A percentile compares a stretch with the other conserved stretches of the same genome.
phyloP scores from a whole-genome alignment of 1,140 invertebrate species.

The Drosophila tristis region DNA sequence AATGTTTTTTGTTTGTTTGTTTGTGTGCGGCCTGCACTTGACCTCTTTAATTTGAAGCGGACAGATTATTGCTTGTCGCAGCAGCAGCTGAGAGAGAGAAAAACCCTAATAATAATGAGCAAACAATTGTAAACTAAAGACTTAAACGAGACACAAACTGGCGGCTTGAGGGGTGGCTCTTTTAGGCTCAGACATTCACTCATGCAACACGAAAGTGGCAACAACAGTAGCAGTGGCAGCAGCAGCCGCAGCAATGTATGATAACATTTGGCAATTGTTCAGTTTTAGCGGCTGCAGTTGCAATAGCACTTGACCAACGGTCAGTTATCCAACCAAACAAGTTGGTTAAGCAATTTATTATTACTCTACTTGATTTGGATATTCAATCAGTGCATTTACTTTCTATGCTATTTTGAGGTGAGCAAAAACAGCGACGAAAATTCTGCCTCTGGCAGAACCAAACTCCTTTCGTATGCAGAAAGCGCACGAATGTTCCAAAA shows the following conservation, averaged over 20 bases:
- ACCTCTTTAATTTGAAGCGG: slow-evolving; percentile 52
- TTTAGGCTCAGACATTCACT: slow-evolving; percentile 6
- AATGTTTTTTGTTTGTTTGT: slow-evolving; percentile 38
- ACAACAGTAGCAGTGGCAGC: slow-evolving; percentile 1
- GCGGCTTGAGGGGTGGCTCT: slow-evolving; percentile 28
- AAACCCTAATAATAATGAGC: background rate
- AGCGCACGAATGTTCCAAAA: slow-evolving; percentile 18
- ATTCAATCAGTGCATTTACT: slow-evolving; percentile 14
- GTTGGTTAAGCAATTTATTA: slow-evolving; percentile 22
- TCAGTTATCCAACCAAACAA: slow-evolving; percentile 55
- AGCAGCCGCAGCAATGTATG: slow-evolving; percentile 26
- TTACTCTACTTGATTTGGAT: slow-evolving; percentile 30
- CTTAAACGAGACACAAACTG: slow-evolving; percentile 69
- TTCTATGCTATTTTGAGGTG: background rate
- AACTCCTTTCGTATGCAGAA: slow-evolving; percentile 38
- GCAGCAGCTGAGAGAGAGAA: slow-evolving; percentile 24
- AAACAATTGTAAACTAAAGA: slow-evolving; percentile 63
- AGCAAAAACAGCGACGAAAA: no score
- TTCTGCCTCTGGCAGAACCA: slow-evolving; percentile 14
- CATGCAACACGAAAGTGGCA: slow-evolving; percentile 52
- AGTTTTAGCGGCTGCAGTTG: slow-evolving; percentile 52
- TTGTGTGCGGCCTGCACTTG: slow-evolving; percentile 59
- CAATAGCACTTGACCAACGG: slow-evolving; percentile 49
- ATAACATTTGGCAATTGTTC: slow-evolving; percentile 58
- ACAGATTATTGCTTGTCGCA: slow-evolving; percentile 25